phyloP scores from a whole-genome alignment of 1,140 invertebrate species.

The Brachionus angularis region DNA sequence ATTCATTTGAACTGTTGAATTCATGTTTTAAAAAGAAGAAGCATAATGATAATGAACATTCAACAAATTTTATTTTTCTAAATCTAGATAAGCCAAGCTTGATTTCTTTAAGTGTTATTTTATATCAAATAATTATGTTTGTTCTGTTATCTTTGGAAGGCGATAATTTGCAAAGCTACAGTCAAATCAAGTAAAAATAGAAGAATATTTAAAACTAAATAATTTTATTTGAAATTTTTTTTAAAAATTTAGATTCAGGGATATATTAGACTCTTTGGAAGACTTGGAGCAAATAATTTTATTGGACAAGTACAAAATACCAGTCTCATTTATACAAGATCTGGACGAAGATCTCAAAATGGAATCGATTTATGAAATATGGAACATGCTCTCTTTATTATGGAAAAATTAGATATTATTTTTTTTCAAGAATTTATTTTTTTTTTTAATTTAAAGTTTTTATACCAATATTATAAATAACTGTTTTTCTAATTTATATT shows the following conservation, averaged over 20 bases:
- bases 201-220: too few species aligned
- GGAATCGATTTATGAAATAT: constrained; percentile 1
- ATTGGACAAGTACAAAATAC: neutral
- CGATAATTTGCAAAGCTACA: neutral
- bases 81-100: neutral
- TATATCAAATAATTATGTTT: neutral
- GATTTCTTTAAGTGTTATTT: constrained; percentile 3
- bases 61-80: too few species aligned
- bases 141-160: neutral
- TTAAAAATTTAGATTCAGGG: neutral
- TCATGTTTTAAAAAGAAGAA: neutral
- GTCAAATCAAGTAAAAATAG: neutral
- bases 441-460: too few species aligned
- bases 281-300: neutral
- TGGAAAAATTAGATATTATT: too few species aligned
- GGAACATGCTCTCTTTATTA: neutral
- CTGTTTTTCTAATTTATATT: too few species aligned
- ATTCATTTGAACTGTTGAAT: constrained; percentile 18
- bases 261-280: constrained; percentile 15
- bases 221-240: too few species aligned
- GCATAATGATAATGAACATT: too few species aligned
- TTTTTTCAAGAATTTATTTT: too few species aligned
- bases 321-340: neutral
- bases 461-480: too few species aligned
- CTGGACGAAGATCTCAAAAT: neutral